Base-by-base conservation (phyloP, 1,140 invertebrate species). In the Aphaenogaster ashmeadi region DNA sequence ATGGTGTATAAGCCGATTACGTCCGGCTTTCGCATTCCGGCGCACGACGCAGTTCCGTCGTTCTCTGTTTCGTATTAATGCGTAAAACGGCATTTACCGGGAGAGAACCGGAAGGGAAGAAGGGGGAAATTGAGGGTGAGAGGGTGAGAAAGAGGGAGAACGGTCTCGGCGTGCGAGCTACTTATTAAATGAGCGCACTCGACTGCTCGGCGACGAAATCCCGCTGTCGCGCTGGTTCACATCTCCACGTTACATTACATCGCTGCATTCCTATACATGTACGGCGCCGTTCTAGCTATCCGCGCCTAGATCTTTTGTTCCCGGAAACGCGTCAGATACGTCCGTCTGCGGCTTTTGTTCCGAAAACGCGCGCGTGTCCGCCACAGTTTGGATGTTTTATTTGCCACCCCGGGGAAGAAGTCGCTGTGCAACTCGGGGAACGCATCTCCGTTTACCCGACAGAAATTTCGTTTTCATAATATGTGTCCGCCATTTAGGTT, bases 1-100 rank as follows among this genome's bases (percentile, higher is more conserved):
- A 50, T 41, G 79, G 47, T 58, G 41, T 80, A 74, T 90, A 90
- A 90, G 86, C 86, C 89, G 89, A 90, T 90, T 90, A 90, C 54
- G 72, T 79, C 58, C 78, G 54, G 78, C 60, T 89, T 79, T 83
- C 66, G 86, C 79, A 58, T 90, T 90, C 85, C 78, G 50, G 18
- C 62, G 52, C 54, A 50, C 62, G 64, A 72, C 64, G 67, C 77
- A 87, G 72, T 87, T 72, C 78, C 85, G 54, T 72, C 56, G 50
- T 78, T n/a, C 72, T 78, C 58, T 79, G 38, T 60, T 60, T 62
- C 86, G 64, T 75, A 78, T 89, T 74, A 75, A 52, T 38, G 75
- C 69, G 62, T 71, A 64, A 77, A 66, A 54, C 77, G 62, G 11
- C 64, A 44, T 80, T 87, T 54, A 86, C 54, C 60, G 54, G 58